Percentiles rank a stretch among this genome's conserved stretches.
phyloP scores from a whole-genome alignment of 2,888 invertebrate genomes.

The Dichetophora obliterata region DNA sequence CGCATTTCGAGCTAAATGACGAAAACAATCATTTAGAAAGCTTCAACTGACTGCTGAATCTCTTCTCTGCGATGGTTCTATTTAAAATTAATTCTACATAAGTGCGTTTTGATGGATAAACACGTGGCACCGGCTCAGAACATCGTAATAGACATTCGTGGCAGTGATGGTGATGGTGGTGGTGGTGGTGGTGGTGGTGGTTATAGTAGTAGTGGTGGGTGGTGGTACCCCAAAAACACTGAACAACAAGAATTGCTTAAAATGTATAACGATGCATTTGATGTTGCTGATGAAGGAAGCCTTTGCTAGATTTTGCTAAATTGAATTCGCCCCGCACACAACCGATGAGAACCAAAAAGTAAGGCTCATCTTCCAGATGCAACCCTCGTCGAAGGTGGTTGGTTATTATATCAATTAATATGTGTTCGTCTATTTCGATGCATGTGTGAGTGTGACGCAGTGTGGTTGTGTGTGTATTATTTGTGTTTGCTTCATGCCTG shows the following conservation, averaged over 20 bases:
- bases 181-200: neutral
- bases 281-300: constrained; percentile 11
- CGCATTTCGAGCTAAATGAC: neutral
- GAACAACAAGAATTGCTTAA: neutral
- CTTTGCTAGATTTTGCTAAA: constrained; percentile 15
- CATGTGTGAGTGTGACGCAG: constrained; percentile 1
- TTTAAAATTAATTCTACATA: constrained; percentile 66
- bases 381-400: constrained; percentile 28
- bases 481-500: constrained; percentile 30
- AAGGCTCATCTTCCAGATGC: constrained; percentile 23
- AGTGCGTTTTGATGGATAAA: constrained; percentile 59
- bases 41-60: constrained; percentile 52
- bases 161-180: neutral
- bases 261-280: neutral
- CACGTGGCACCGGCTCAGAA: constrained; percentile 47
- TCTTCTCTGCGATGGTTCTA: constrained; percentile 40
- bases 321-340: constrained; percentile 20
- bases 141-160: neutral
- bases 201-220: neutral
- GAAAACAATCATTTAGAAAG: constrained; percentile 58
- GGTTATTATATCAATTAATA: constrained; percentile 5
- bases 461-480: neutral
- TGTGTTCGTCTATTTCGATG: neutral
- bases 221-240: neutral
- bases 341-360: neutral